A percentile compares a stretch with the other conserved stretches of the same genome.
These are phyloP conservation scores for Pentamera pediparva DNA, from an alignment of 53 echinoderm and acorn worm genomes.

Conservation along the genomic window DNA sequence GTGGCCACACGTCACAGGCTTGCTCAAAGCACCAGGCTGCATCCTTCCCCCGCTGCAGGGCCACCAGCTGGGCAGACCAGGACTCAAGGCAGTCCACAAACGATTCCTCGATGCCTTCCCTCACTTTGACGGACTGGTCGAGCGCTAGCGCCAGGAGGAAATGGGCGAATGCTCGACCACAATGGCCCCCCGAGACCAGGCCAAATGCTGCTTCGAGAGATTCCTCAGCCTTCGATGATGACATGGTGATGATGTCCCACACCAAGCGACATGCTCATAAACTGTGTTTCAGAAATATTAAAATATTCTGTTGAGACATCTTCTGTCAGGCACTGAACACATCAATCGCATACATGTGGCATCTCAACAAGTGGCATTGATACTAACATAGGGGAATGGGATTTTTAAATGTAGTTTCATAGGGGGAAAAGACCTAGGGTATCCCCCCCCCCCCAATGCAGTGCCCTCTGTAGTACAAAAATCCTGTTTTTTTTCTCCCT, in stretches of 20 bases:
- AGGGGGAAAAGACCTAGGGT: too few relatives aligned
- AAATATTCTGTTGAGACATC: not conserved
- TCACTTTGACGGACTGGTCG: not conserved
- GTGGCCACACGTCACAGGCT: slow-evolving; percentile 52
- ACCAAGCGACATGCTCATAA: not conserved
- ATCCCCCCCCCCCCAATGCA: too few relatives aligned
- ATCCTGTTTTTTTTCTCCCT: too few relatives aligned
- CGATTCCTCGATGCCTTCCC: not conserved
- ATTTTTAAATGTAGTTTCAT: too few relatives aligned
- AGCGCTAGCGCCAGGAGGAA: slow-evolving; percentile 27
- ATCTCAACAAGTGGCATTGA: too few relatives aligned
- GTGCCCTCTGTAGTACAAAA: too few relatives aligned
- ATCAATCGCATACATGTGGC: too few relatives aligned
- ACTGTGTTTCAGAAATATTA: not conserved
- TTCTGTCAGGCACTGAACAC: too few relatives aligned
- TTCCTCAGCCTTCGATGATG: not conserved
- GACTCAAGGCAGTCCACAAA: slow-evolving; percentile 36
- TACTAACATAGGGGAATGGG: too few relatives aligned
- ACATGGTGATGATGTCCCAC: not conserved
- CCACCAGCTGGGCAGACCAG: slow-evolving; percentile 49
- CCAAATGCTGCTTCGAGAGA: not conserved
- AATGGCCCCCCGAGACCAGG: not conserved
- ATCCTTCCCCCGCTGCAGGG: slow-evolving; percentile 40
- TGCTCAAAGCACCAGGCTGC: slow-evolving; percentile 68
- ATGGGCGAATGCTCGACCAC: slow-evolving; percentile 22